A percentile compares a stretch with the other conserved stretches of the same genome.
phyloP scores from a whole-genome alignment of 1,140 invertebrate genomes.

The Chironomus tepperi region DNA sequence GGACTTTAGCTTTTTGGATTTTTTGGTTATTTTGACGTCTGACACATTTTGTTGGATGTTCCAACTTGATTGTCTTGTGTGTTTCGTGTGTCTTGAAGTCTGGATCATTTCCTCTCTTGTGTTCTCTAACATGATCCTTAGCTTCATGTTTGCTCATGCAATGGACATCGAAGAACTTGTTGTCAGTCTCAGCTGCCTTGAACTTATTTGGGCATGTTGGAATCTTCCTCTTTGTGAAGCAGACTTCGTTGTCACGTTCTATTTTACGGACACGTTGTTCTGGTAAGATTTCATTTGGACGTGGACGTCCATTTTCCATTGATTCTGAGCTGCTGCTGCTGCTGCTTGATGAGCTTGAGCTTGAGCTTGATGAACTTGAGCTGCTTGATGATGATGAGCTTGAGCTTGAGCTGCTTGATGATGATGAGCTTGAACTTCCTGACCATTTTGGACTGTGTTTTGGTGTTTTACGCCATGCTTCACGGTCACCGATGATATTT shows the following conservation, averaged over 20 bases:
- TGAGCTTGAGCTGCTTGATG: background rate
- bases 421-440: constrained; percentile 32
- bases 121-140: constrained; percentile 42
- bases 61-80: constrained; percentile 27
- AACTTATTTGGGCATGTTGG: constrained; percentile 43
- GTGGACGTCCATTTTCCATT: constrained; percentile 5
- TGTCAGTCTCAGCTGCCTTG: constrained; percentile 30
- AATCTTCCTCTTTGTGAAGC: constrained; percentile 46
- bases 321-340: constrained; percentile 20
- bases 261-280: constrained; percentile 13
- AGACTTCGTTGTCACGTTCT: constrained; percentile 42
- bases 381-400: constrained; percentile 27
- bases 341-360: constrained; percentile 17
- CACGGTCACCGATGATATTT: constrained; percentile 42
- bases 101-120: constrained; percentile 47
- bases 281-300: background rate
- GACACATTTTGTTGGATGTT: constrained; percentile 29
- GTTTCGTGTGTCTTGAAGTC: constrained; percentile 41
- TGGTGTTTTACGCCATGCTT: constrained; percentile 30
- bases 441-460: constrained; percentile 24
- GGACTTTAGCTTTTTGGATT: background rate
- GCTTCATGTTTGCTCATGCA: constrained; percentile 43
- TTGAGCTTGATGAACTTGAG: constrained; percentile 33
- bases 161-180: constrained; percentile 43
- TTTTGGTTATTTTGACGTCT: background rate